These are phyloP conservation scores for Microcaecilia unicolor DNA, from an alignment of 2,797 vertebrate genomes.

Conservation along the genomic window DNA sequence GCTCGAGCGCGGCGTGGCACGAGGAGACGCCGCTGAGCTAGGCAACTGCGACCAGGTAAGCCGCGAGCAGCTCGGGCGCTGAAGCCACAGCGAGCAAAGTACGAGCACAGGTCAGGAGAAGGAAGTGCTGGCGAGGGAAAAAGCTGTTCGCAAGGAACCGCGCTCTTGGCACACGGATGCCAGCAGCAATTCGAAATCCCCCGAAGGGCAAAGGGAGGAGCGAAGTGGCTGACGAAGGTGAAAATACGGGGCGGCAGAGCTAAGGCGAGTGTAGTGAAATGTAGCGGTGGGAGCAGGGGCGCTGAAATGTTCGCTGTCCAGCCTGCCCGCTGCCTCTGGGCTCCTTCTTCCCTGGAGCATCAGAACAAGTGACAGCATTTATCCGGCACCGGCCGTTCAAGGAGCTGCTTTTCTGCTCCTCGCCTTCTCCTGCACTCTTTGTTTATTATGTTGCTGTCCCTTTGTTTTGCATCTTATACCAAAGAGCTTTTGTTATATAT, in stretches of 20 bases:
- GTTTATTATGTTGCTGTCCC: not conserved
- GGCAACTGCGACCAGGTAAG: slow-evolving; percentile 5
- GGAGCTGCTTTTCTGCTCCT: not conserved
- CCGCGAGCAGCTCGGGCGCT: too few species aligned
- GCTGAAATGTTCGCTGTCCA: not conserved
- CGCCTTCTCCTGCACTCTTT: too few species aligned
- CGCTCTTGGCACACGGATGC: slow-evolving; percentile 14
- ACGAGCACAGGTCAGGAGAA: too few species aligned
- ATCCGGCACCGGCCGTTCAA: not conserved
- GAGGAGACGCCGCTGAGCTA: not conserved
- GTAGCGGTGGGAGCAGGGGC: not conserved
- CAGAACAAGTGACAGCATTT: too few species aligned
- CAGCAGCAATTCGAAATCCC: slow-evolving; percentile 8
- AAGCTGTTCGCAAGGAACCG: too few species aligned
- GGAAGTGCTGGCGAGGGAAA: slow-evolving; percentile 18
- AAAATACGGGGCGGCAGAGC: not conserved
- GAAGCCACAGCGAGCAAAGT: too few species aligned
- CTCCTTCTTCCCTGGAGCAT: not conserved
- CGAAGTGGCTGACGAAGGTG: not conserved
- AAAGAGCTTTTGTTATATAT: too few species aligned
- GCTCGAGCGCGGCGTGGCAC: not conserved
- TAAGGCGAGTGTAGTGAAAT: not conserved
- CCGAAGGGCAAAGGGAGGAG: not conserved
- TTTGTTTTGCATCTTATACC: too few species aligned
- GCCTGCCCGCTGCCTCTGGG: not conserved